Evolutionary conservation across 2,113 vertebrate species (phyloP), one percentile per base, ranked within the genome.

Genomic region (Dasyornis broadbenti): DNA sequence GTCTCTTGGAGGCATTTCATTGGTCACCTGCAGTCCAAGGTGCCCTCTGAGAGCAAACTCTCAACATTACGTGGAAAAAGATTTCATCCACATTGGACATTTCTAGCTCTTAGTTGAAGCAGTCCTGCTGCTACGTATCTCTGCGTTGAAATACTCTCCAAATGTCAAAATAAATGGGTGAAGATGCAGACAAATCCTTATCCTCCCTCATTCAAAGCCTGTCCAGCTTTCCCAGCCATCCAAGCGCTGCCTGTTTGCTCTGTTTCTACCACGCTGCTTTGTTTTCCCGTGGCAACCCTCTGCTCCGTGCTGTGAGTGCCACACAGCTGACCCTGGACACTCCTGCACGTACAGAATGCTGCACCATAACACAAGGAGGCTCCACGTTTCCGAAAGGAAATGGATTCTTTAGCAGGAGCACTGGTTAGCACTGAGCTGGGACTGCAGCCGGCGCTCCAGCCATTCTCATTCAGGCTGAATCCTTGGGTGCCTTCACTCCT

Each of bases 381-480:
- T 93, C 45, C 85, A 37, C 63, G 69, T 71, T 78, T 89, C 68
- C 1, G 0, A 52, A 78, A 37, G 7, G 2, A 44, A 76, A 31
- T 40, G 77, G 44, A 47, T 92, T 80, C 78, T 89, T 81, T 40
- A 15, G 40, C 21, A 64, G 75, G 79, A 88, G 73, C 18, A 2
- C 57, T 57, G 89, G 64, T 89, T 84, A 95, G 45, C 37, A 0
- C 68, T 12, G 39, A 84, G 57, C 73, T 78, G 81, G 56, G 91
- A 84, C 92, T 95, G 89, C 96, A 96, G 93, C 95, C 11, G 23
- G 81, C 53, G 15, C 89, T 94, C 95, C 94, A 96, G 94, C 94
- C 92, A 91, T 95, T 94, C 89, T 92, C 86, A 96, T 94, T 86
- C 96, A 63, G 91, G 75, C 92, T 96, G 89, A 94, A 90, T 95